Evolutionary conservation across 2,888 invertebrate species (phyloP), one percentile per base, ranked within the genome.

Genomic region (Leptinotarsa tumamoca): DNA sequence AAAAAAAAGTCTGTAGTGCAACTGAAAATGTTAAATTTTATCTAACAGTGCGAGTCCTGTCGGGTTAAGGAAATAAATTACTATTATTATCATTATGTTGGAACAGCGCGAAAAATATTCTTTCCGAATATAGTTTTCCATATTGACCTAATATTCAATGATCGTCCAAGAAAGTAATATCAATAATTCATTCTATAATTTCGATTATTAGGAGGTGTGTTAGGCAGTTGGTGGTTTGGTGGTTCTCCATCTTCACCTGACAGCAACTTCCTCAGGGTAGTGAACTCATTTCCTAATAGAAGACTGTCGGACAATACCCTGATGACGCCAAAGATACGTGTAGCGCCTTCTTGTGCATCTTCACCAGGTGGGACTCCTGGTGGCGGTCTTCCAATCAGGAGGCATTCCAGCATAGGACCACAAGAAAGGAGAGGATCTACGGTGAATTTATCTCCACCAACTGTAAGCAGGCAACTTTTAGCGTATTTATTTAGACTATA

Each of bases 381-480:
- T 74, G 93, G 93, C 72, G 95, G 95, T 0, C 89, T 97, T 77
- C 96, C 96, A 18, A 94, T 95, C 52, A 92, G 97, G 71, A 93
- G 97, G 33, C 97, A 97, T 88, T 97, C 96, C 74, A 96, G 96
- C 89, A 96, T 96, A 83, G 96, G 96, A 27, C 95, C 96, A 0
- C 96, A 96, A 86, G 96, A 97, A 87, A 92, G 96, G 79, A 93
- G 96, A 72, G 94, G 94, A 74, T 95, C 95, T 17, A 93, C 94
- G 78, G 94, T 95, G 81, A 96, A 96, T 90, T 90, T 96, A 78
- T 96, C 96, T 78, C 96, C 96, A 82, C 96, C 96, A 82, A 95
- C 95, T 91, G 96, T 96, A 93, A 93, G 93, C 81, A 18, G 27
- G n/a, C 21, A 43, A 58, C 2, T 21, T 3, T n/a, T 3, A 18